Conservation (phyloP, 2,797 vertebrate genomes). For the Propithecus deckenii region DNA sequence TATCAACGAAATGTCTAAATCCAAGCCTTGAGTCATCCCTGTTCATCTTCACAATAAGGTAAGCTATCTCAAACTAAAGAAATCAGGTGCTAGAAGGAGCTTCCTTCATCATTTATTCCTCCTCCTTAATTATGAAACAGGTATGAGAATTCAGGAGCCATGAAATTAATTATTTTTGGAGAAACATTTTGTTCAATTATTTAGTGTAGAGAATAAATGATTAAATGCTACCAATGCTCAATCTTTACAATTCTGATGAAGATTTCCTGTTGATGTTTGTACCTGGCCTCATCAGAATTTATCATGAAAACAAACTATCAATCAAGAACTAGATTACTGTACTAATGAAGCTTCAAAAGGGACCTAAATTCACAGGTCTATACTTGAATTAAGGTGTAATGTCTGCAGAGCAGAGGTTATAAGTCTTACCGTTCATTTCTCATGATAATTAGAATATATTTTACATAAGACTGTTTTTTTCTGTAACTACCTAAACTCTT, state of each 20-base stretch:
- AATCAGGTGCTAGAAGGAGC: constrained; percentile 2
- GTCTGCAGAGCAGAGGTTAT: neutral
- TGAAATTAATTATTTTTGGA: constrained; percentile 65
- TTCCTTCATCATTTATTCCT: constrained; percentile 55
- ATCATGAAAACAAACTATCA: neutral
- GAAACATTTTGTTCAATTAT: constrained; percentile 69
- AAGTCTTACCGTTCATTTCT: neutral
- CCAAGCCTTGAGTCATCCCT: constrained; percentile 32
- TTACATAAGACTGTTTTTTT: neutral
- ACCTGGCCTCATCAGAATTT: neutral
- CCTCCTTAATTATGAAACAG: constrained; percentile 64
- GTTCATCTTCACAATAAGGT: constrained; percentile 7
- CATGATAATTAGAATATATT: neutral
- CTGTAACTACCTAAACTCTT: neutral
- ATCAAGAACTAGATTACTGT: neutral
- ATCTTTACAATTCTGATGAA: neutral
- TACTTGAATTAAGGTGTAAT: neutral
- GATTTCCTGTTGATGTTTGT: neutral
- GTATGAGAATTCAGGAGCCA: constrained; percentile 59
- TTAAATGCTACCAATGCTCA: constrained; percentile 25
- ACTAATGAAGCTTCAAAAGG: neutral
- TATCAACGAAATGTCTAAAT: constrained; percentile 32
- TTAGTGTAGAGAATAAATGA: constrained; percentile 50
- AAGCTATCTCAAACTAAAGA: neutral
- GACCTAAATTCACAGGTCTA: neutral